Percentiles rank a stretch among this genome's conserved stretches.
These are phyloP conservation scores for Aphodius sticticus DNA, from an alignment of 2,888 invertebrate genomes.

Conservation along the genomic window DNA sequence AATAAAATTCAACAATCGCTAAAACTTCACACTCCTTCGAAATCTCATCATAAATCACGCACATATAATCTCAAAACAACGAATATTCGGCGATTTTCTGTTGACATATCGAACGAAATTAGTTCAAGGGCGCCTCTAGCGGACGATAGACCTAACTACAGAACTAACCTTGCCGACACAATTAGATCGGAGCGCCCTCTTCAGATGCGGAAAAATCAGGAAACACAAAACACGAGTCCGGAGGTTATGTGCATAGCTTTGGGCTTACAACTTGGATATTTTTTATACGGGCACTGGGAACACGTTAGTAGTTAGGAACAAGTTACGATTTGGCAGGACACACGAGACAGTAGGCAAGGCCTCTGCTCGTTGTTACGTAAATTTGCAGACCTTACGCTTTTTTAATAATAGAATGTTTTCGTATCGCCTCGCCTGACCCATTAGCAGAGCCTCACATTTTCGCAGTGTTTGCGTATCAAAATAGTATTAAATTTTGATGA, in stretches of 20 bases:
- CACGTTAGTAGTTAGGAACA: background rate
- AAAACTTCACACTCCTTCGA: background rate
- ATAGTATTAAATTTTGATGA: no score
- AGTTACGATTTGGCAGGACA: background rate
- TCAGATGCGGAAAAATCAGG: background rate
- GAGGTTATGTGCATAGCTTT: background rate
- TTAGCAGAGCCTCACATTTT: background rate
- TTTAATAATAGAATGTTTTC: constrained; percentile 24
- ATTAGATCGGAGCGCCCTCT: background rate
- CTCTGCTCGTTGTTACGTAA: constrained; percentile 14
- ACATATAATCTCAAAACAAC: background rate
- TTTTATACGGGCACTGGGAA: background rate
- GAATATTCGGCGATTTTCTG: background rate
- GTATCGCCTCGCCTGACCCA: background rate
- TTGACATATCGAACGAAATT: background rate
- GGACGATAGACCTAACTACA: background rate
- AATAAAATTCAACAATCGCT: background rate
- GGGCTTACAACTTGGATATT: background rate
- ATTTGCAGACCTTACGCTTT: constrained; percentile 19
- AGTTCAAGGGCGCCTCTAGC: background rate
- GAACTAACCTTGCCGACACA: background rate
- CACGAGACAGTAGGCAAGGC: background rate
- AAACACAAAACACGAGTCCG: background rate
- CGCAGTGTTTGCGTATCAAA: background rate
- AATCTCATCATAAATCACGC: background rate